Conservation (phyloP, 2,888 invertebrate genomes). For the Galerucella nymphaeae region DNA sequence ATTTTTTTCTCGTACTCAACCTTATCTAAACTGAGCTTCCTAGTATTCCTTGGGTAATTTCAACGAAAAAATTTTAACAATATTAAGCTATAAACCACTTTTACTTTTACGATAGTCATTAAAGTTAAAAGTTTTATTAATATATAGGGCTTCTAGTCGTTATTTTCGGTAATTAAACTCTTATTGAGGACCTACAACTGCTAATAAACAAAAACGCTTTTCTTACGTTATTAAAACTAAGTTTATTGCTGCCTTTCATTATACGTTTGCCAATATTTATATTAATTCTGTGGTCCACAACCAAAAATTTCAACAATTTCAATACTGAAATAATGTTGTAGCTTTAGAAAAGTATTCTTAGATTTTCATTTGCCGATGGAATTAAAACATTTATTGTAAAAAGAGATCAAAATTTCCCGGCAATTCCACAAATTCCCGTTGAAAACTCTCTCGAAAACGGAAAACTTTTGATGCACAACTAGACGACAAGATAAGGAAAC, state of each 20-base stretch:
- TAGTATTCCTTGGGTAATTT: neutral
- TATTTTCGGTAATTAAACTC: constrained; percentile 30
- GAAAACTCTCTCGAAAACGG: constrained; percentile 22
- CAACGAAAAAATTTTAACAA: neutral
- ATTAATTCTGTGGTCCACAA: no score
- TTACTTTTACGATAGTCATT: constrained; percentile 14
- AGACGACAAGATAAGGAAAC: constrained; percentile 37
- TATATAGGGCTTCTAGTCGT: constrained; percentile 14
- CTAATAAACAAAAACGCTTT: constrained; percentile 35
- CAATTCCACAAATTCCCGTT: constrained; percentile 26
- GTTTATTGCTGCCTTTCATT: constrained; percentile 25
- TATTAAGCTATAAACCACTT: constrained; percentile 11
- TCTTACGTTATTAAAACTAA: constrained; percentile 34
- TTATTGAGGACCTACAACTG: constrained; percentile 11
- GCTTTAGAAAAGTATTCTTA: neutral
- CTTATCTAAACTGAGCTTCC: neutral
- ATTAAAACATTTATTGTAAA: constrained; percentile 30
- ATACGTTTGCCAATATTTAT: neutral
- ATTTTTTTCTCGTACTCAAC: no score
- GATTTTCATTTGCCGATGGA: constrained; percentile 12
- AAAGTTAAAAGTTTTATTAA: constrained; percentile 23
- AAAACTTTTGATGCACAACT: constrained; percentile 35
- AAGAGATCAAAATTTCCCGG: constrained; percentile 24
- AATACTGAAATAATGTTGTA: neutral
- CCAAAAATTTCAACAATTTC: no score